These are phyloP conservation scores for Ceratina australensis DNA, from an alignment of 1,140 invertebrate genomes.

Conservation along the genomic window DNA sequence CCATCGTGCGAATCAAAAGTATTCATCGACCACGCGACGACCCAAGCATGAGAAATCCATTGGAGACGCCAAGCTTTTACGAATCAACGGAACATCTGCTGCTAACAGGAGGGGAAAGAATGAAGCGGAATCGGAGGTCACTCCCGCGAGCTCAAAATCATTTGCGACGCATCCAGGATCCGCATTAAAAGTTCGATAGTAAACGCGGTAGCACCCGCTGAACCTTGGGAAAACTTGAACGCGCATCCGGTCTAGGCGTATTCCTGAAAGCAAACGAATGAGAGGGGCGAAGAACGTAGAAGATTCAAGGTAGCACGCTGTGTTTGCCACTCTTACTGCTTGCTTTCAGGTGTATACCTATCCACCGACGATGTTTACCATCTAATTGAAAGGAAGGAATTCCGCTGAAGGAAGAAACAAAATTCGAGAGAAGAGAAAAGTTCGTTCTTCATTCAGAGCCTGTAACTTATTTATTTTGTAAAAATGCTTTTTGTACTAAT, in stretches of 20 bases:
- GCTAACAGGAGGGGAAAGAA: neutral
- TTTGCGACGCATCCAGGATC: conserved; percentile 18
- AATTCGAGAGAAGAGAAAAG: conserved; percentile 22
- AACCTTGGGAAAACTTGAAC: conserved; percentile 9
- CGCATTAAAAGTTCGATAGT: conserved; percentile 34
- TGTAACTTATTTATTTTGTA: conserved; percentile 80
- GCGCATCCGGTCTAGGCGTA: conserved; percentile 20
- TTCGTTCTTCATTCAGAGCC: conserved; percentile 59
- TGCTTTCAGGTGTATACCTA: conserved; percentile 25
- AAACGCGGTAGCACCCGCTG: conserved; percentile 9
- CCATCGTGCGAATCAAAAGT: neutral
- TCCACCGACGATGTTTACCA: conserved; percentile 9
- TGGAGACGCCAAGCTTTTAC: neutral
- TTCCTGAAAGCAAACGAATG: conserved; percentile 28
- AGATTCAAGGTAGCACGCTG: neutral
- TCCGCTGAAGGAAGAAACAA: conserved; percentile 1
- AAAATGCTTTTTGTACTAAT: conserved; percentile 79
- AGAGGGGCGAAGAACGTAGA: neutral
- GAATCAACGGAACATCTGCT: neutral
- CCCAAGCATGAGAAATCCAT: neutral
- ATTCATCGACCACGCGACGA: neutral
- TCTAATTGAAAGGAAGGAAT: conserved; percentile 30
- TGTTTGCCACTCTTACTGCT: neutral
- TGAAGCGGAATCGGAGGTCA: conserved; percentile 28
- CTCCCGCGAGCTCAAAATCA: conserved; percentile 10